Evolutionary conservation across 2,797 vertebrate species (phyloP).

Genomic region (Zalophus californianus): DNA sequence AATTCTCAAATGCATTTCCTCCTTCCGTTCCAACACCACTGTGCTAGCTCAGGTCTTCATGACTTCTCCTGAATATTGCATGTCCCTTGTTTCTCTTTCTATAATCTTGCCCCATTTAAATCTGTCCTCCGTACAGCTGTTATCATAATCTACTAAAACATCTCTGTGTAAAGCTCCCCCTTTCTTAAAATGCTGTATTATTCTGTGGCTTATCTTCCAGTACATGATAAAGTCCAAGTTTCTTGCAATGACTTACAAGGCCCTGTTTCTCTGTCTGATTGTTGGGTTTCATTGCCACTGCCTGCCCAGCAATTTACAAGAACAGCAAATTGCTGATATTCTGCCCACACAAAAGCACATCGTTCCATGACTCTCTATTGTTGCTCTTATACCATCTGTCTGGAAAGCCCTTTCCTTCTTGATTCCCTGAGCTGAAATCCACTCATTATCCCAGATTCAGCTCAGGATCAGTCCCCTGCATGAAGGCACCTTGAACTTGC

Average conservation of each 20-base stretch:
- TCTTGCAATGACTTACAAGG: not conserved
- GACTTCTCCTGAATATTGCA: not conserved
- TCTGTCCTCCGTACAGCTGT: not conserved
- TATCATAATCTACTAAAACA: conserved; percentile 36
- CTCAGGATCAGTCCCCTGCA: not conserved
- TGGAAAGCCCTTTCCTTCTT: not conserved
- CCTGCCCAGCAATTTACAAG: not conserved
- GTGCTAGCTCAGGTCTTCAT: not conserved
- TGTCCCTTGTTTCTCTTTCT: not conserved
- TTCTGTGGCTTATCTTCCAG: not conserved
- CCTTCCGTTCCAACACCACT: too few relatives aligned
- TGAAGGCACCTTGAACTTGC: not conserved
- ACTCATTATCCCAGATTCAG: not conserved
- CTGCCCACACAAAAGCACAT: not conserved
- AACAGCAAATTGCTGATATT: not conserved
- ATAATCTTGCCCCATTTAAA: not conserved
- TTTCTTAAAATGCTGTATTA: not conserved
- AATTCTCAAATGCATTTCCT: not conserved
- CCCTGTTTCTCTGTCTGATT: not conserved
- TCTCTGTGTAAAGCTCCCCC: not conserved
- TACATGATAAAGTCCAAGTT: not conserved
- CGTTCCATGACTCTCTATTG: too few relatives aligned
- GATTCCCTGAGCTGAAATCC: not conserved
- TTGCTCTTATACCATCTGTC: not conserved
- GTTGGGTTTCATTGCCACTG: not conserved